A percentile compares a stretch with the other conserved stretches of the same genome.
phyloP scores from a whole-genome alignment of 2,888 invertebrate species.

The Ashinkailepas kermadecensis region DNA sequence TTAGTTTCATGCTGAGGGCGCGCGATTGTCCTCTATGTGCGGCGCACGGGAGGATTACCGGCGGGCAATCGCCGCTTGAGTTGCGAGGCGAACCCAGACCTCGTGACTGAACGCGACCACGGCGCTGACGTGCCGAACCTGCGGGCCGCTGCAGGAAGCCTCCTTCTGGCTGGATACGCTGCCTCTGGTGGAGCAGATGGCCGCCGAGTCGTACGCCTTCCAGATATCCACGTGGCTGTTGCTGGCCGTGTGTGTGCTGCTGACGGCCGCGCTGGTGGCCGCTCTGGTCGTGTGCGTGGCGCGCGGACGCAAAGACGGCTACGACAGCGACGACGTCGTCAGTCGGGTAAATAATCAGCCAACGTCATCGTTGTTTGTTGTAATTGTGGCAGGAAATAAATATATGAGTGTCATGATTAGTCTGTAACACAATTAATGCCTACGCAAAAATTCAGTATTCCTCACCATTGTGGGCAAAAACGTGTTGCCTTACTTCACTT shows the following conservation, averaged over 20 bases:
- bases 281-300: background rate
- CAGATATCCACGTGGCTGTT: background rate
- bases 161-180: background rate
- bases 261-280: background rate
- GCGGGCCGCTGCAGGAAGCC: background rate
- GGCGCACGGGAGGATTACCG: no score
- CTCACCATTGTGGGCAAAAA: no score
- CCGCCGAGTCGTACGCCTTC: background rate
- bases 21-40: no score
- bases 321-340: constrained; percentile 9
- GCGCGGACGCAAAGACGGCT: constrained; percentile 1
- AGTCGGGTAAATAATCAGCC: background rate
- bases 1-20: no score
- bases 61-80: no score
- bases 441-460: no score
- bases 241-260: background rate
- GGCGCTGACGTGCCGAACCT: no score
- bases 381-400: background rate
- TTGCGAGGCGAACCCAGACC: no score
- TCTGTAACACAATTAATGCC: no score
- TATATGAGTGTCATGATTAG: background rate
- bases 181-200: background rate
- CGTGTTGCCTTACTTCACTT: no score
- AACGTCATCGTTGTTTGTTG: background rate
- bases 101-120: no score